Evolutionary conservation across 2,888 invertebrate species (phyloP).

Genomic region (Elegia similella): DNA sequence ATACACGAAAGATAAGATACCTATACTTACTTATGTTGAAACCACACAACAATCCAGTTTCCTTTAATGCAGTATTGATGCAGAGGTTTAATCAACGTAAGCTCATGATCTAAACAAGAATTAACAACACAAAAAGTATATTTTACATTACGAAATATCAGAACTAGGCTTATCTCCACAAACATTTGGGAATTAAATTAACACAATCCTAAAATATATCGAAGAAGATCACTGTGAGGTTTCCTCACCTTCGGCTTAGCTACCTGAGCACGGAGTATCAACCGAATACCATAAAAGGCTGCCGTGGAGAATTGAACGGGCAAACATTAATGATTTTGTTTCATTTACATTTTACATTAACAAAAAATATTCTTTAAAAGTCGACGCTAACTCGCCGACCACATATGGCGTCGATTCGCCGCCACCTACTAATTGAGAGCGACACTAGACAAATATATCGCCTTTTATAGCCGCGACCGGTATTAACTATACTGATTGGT

Average conservation of each 20-base stretch:
- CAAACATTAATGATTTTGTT: constrained; percentile 75
- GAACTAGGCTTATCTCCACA: constrained; percentile 15
- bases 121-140: background rate
- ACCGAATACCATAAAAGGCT: constrained; percentile 53
- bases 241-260: constrained; percentile 9
- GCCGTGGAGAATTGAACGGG: constrained; percentile 51
- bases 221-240: constrained; percentile 2
- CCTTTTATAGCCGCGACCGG: constrained; percentile 72
- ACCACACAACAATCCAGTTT: no score
- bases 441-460: constrained; percentile 76
- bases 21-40: no score
- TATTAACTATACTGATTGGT: constrained; percentile 73
- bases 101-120: background rate
- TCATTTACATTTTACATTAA: constrained; percentile 69
- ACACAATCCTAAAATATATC: constrained; percentile 14
- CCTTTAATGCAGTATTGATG: no score
- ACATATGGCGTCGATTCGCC: constrained; percentile 74
- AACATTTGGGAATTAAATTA: constrained; percentile 20
- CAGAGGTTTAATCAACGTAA: background rate
- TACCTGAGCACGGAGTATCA: constrained; percentile 31
- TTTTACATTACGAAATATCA: background rate
- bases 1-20: no score
- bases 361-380: constrained; percentile 66
- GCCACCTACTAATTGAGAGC: constrained; percentile 73
- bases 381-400: constrained; percentile 65